A percentile compares a stretch with the other conserved stretches of the same genome.
phyloP scores from a whole-genome alignment of 2,888 invertebrate species.

The Axea sp. region DNA sequence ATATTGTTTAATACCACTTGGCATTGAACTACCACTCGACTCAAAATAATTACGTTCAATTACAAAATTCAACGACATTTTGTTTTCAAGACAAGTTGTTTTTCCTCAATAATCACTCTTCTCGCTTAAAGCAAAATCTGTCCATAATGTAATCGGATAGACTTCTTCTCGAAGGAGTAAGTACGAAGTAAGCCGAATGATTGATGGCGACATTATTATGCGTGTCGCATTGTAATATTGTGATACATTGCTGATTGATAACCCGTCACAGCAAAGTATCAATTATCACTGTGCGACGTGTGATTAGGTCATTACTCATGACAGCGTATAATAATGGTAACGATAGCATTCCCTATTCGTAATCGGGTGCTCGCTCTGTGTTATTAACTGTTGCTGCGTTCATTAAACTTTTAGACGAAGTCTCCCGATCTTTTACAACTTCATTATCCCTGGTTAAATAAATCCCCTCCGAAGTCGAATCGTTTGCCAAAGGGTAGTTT shows the following conservation, averaged over 20 bases:
- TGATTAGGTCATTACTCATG: constrained; percentile 54
- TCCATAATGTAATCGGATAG: constrained; percentile 7
- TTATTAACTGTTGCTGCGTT: constrained; percentile 41
- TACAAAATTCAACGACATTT: no score
- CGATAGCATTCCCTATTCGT: constrained; percentile 24
- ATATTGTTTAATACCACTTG: no score
- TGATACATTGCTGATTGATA: constrained; percentile 48
- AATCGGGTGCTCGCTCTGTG: constrained; percentile 25
- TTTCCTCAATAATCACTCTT: not conserved
- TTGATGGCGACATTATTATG: constrained; percentile 46
- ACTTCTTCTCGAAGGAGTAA: constrained; percentile 3
- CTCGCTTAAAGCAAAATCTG: not conserved
- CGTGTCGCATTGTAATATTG: constrained; percentile 32
- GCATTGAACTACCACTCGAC: no score
- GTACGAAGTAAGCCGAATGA: constrained; percentile 24
- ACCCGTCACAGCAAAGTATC: constrained; percentile 45
- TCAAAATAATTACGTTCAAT: no score
- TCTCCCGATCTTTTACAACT: constrained; percentile 14
- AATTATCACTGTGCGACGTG: constrained; percentile 50
- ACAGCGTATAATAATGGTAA: constrained; percentile 38
- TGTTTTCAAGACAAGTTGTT: no score
- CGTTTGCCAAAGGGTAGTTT: not conserved
- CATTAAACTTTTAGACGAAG: constrained; percentile 24
- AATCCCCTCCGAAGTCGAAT: constrained; percentile 26
- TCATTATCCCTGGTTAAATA: constrained; percentile 36